These are phyloP conservation scores for Cloeon dipterum DNA, from an alignment of 2,888 invertebrate species.

Conservation along the genomic window DNA sequence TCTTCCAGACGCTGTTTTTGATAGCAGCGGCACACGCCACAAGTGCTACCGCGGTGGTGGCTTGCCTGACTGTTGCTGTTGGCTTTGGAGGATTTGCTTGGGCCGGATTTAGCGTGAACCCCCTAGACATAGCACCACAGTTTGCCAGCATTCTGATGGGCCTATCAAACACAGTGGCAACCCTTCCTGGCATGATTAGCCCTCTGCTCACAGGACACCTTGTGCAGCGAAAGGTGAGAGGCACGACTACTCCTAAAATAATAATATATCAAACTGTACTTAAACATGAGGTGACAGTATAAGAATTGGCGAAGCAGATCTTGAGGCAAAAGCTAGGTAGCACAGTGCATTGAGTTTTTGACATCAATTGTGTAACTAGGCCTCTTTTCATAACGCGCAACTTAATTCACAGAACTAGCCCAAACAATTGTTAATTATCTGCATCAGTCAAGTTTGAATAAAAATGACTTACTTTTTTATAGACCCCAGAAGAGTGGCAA, in stretches of 20 bases:
- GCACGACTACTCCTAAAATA: too few relatives aligned
- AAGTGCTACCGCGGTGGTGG: conserved; percentile 16
- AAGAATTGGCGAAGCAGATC: too few relatives aligned
- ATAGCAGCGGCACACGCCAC: conserved; percentile 20
- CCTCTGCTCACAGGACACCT: conserved; percentile 25
- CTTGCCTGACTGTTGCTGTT: conserved; percentile 24
- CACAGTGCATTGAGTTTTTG: too few relatives aligned
- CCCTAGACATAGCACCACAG: conserved; percentile 30
- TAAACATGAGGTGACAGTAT: background rate
- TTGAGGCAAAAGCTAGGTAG: too few relatives aligned
- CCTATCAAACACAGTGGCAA: conserved; percentile 29
- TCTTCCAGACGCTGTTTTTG: conserved; percentile 24
- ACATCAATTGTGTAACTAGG: too few relatives aligned
- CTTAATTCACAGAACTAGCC: too few relatives aligned
- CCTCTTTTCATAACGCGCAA: too few relatives aligned
- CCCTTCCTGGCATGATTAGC: conserved; percentile 28
- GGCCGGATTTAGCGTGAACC: conserved; percentile 23
- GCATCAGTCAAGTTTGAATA: too few relatives aligned
- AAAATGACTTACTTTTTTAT: too few relatives aligned
- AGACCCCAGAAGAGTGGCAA: conserved; percentile 22
- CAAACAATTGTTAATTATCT: too few relatives aligned
- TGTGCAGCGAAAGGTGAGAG: conserved; percentile 19
- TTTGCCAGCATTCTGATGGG: conserved; percentile 32
- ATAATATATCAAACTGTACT: background rate
- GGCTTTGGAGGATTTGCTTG: conserved; percentile 22